phyloP scores from a whole-genome alignment of 2,113 vertebrate genomes.

The Cyanoliseus patagonus region DNA sequence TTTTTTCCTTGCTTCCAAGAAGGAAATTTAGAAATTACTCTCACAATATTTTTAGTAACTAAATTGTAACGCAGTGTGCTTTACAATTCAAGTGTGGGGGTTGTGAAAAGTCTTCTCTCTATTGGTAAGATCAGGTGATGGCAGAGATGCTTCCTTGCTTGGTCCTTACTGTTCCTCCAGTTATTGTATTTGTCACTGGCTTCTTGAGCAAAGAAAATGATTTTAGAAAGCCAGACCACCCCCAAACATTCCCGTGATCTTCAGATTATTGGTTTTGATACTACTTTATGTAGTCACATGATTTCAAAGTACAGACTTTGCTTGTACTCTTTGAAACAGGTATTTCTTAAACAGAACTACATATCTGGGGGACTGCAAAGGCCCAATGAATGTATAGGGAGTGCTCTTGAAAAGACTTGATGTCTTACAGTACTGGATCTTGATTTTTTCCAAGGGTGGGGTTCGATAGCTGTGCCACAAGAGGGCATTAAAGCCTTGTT shows the following conservation, averaged over 20 bases:
- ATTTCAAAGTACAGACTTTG: not conserved
- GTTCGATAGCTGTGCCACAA: not conserved
- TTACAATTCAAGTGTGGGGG: not conserved
- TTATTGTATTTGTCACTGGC: not conserved
- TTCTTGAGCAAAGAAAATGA: not conserved
- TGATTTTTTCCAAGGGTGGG: not conserved
- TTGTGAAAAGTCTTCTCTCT: not conserved
- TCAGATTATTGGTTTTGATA: not conserved
- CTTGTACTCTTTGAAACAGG: not conserved
- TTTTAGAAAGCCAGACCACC: not conserved
- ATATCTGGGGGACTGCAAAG: accelerated
- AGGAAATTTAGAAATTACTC: not conserved
- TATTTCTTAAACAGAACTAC: not conserved
- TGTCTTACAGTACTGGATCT: not conserved
- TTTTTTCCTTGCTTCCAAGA: not conserved
- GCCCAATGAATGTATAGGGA: not conserved
- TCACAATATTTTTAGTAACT: not conserved
- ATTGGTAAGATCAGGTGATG: not conserved
- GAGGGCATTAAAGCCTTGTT: not conserved
- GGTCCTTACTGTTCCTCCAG: not conserved
- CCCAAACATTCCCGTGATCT: not conserved
- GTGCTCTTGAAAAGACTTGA: not conserved
- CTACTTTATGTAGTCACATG: not conserved
- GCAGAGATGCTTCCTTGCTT: not conserved
- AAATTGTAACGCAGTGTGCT: not conserved